These are phyloP conservation scores for Rhorus exstirpatorius DNA, from an alignment of 2,888 invertebrate species.

Conservation along the genomic window DNA sequence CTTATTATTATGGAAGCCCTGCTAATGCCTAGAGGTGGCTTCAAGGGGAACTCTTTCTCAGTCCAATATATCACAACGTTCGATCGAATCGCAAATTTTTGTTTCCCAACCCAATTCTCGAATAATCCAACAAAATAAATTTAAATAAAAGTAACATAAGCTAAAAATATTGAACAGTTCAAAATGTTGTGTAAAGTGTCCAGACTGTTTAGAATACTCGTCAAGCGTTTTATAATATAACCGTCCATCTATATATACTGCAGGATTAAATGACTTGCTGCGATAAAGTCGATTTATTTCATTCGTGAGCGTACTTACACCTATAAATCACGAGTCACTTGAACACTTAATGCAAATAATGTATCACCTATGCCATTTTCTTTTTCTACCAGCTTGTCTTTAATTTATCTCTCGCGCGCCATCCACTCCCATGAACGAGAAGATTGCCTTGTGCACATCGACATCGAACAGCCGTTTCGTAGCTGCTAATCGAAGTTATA, in stretches of 20 bases:
- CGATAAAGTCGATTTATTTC: neutral
- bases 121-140: no score
- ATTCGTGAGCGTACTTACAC: constrained; percentile 23
- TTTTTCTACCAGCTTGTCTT: neutral
- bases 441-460: neutral
- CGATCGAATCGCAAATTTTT: constrained; percentile 76
- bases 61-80: constrained; percentile 65
- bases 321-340: neutral
- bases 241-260: neutral
- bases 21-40: neutral
- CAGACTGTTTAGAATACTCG: no score
- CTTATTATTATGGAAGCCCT: no score
- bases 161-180: no score
- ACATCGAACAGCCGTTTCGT: neutral
- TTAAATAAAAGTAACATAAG: no score
- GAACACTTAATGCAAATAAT: neutral
- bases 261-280: neutral
- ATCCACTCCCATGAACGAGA: constrained; percentile 6
- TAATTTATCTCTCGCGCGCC: constrained; percentile 19
- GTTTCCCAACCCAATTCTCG: constrained; percentile 62
- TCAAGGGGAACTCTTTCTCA: no score
- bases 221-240: no score
- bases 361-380: neutral
- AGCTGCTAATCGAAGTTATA: constrained; percentile 21
- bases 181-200: no score